Conservation (phyloP, 2,888 invertebrate species). For the Exephanes ischioxanthus region DNA sequence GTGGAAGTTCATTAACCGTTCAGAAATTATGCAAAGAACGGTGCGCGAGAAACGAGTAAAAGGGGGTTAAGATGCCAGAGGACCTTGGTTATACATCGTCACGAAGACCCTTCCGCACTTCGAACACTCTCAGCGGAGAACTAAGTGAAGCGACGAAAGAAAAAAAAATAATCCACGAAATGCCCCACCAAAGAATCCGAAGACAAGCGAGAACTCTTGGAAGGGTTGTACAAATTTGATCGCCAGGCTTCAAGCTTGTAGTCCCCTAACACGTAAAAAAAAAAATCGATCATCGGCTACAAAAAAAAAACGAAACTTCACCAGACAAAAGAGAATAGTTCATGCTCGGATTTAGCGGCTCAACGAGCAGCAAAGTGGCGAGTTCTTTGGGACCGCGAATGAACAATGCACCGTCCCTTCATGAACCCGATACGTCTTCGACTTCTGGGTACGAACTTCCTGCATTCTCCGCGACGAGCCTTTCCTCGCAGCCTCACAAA, state of each 20-base stretch:
- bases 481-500: constrained; percentile 38
- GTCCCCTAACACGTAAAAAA: no score
- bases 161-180: not conserved
- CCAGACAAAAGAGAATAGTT: no score
- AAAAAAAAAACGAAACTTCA: no score
- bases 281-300: no score
- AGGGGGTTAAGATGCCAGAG: constrained; percentile 25
- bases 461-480: not conserved
- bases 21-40: constrained; percentile 61
- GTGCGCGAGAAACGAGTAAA: constrained; percentile 47
- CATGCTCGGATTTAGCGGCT: not conserved
- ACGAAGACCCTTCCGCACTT: not conserved
- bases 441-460: not conserved
- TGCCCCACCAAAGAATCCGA: not conserved
- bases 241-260: no score
- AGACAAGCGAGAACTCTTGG: not conserved
- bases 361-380: not conserved
- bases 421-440: not conserved
- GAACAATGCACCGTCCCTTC: not conserved
- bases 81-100: constrained; percentile 12
- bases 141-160: not conserved
- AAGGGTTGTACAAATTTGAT: not conserved
- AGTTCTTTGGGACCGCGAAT: not conserved
- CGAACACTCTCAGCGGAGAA: constrained; percentile 12
- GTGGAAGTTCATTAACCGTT: constrained; percentile 56